Base-by-base conservation (phyloP, 2,888 invertebrate genomes). In the Lycocerus yunnanus region DNA sequence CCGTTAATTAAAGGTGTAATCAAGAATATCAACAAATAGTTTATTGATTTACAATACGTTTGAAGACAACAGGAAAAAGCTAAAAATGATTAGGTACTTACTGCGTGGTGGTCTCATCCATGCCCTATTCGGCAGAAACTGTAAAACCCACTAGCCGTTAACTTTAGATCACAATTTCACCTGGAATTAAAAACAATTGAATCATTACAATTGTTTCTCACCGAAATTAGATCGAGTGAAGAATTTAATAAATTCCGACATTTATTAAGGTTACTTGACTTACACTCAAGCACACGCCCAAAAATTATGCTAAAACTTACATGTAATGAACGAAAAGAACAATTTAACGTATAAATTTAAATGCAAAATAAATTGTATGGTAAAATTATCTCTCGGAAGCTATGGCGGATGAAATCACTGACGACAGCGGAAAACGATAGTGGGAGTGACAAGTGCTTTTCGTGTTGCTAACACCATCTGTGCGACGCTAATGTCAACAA, bases 101-200 rank as follows among this genome's bases (percentile, higher is more conserved):
- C 80, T 77, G 78, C 72, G 76, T 61, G 61, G 71, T 77, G 70
- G 78, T 78, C 63, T 80, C 80, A 79, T 80, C 80, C 80, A 80
- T 80, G 75, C 75, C 77, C 75, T 73, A 69, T 65, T 72, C 72
- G 69, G 71, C 75, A 77, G 77, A 69, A 76, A 79, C 77, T 74
- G 77, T 77, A 71, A 72, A 75, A 75, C 72, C 77, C 69, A 71
- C 67, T 75, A 65, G 74, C 68, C 69, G 67, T 74, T 61, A 63
- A 72, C 65, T 15, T 72, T 61, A 63, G 71, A 21, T 66, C 68
- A 27, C 65, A 72, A 66, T 58, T 72, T 78, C 73, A 78, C 74
- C 74, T 75, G 66, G 15, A 72, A 72, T 43, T 14, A 68, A 74
- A 63, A 15, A 43, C 43, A 58, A 60, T 13, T 27, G 43, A 43